Evolutionary conservation across 2,797 vertebrate genomes (phyloP).

Genomic region (Enteromius anoplus): DNA sequence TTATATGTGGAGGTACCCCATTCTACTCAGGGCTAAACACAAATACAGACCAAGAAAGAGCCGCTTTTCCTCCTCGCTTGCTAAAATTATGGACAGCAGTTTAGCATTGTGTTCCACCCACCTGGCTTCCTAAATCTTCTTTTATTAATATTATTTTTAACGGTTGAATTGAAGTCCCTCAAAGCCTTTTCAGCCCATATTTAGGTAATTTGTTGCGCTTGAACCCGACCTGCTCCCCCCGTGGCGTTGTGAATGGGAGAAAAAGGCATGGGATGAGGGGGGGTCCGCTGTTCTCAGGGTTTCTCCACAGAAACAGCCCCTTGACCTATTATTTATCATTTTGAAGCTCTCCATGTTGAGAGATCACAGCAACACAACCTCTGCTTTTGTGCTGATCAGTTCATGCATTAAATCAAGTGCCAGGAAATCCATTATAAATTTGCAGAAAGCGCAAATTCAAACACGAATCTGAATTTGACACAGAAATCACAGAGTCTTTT

Average conservation of each 20-base stretch:
- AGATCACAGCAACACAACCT: conserved; percentile 30
- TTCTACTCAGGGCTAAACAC: conserved; percentile 62
- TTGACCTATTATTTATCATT: conserved; percentile 72
- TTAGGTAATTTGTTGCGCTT: conserved; percentile 78
- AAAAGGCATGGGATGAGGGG: conserved; percentile 70
- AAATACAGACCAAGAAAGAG: conserved; percentile 56
- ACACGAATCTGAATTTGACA: background rate
- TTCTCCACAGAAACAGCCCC: conserved; percentile 57
- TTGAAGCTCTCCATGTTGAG: conserved; percentile 43
- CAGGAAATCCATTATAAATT: conserved; percentile 10
- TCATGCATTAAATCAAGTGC: conserved; percentile 40
- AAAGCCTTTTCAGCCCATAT: conserved; percentile 73
- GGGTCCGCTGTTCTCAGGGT: conserved; percentile 71
- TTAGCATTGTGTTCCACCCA: conserved; percentile 62
- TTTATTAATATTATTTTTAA: conserved; percentile 68
- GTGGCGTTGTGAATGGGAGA: conserved; percentile 69
- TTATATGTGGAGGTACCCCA: conserved; percentile 57
- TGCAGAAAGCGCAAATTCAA: conserved; percentile 11
- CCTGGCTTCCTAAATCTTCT: conserved; percentile 63
- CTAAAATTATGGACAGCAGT: conserved; percentile 70
- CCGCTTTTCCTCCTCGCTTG: conserved; percentile 55
- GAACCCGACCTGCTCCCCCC: conserved; percentile 71
- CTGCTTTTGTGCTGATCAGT: conserved; percentile 28
- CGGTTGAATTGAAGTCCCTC: conserved; percentile 64
- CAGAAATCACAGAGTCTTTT: background rate